Percentiles rank a stretch among this genome's conserved stretches.
phyloP scores from a whole-genome alignment of 2,797 vertebrate species.

The Enteromius fasciolatus region DNA sequence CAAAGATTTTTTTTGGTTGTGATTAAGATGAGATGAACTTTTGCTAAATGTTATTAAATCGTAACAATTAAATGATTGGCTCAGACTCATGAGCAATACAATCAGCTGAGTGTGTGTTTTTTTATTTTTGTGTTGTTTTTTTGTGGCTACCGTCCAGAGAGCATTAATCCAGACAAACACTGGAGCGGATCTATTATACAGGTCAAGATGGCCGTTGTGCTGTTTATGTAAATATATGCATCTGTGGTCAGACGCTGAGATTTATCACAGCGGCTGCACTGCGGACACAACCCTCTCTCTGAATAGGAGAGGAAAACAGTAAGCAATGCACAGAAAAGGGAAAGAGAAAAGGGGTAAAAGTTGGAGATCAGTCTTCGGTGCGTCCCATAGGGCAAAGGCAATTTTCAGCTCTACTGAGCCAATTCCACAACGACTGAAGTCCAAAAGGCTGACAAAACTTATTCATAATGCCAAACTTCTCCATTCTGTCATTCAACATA shows the following conservation, averaged over 20 bases:
- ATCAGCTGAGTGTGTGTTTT: not conserved
- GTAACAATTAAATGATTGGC: not conserved
- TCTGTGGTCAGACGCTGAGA: not conserved
- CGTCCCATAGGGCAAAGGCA: constrained; percentile 73
- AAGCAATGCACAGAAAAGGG: constrained; percentile 47
- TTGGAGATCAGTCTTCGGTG: constrained; percentile 56
- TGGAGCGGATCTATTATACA: constrained; percentile 7
- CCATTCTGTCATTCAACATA: constrained; percentile 64
- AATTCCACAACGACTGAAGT: constrained; percentile 69
- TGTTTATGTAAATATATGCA: constrained; percentile 37
- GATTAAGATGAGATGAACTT: not conserved
- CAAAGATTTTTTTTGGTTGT: no score
- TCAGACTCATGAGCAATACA: not conserved
- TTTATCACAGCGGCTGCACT: constrained; percentile 14
- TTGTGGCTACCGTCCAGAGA: not conserved
- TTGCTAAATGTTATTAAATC: not conserved
- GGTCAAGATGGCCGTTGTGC: not conserved
- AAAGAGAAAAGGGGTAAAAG: constrained; percentile 55
- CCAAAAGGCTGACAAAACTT: constrained; percentile 74
- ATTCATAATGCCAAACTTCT: constrained; percentile 64
- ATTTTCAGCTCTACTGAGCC: constrained; percentile 83
- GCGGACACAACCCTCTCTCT: not conserved
- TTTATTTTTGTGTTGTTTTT: not conserved
- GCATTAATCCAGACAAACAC: not conserved
- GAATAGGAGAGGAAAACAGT: constrained; percentile 36